Base-by-base conservation (phyloP, 2,113 vertebrate species). In the Dendropsophus ebraccatus region DNA sequence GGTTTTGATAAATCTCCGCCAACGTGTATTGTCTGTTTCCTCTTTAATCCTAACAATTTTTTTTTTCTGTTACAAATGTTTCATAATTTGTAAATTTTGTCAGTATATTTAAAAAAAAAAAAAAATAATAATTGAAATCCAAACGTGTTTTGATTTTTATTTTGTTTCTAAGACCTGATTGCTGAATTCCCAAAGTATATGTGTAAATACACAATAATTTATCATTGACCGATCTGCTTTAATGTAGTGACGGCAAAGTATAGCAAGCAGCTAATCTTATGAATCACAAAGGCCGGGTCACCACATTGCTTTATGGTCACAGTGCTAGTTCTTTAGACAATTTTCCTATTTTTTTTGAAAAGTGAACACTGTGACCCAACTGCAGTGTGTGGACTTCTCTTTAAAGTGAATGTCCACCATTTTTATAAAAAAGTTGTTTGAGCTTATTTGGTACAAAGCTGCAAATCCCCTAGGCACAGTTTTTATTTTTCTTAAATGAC, bases 191-290 rank as follows among this genome's bases (percentile, higher is more conserved):
- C n/a, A 80, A 80, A 58, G 76, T 41, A 80, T 58, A 67, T 67
- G 30, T 85, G 84, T 85, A 85, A 79, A 85, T 85, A 82, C 11
- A 8, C 30, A 32, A 16, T 65, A 14, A 52, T 32, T 81, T 19
- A 81, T 69, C n/a, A 21, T 23, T n/a, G 25, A 8, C 30, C 41
- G 41, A 41, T 12, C 7, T 32, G 1, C 11, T 70, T n/a, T 72
- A 30, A 70, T 69, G 47, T 19, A 30, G 16, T 50, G 16, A 28
- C 12, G 28, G 23, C 32, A 12, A 19, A 14, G 47, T 32, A 56
- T 56, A 11, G 45, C 67, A 10, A 50, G 19, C 65, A 62, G 54
- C 37, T 9, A 21, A n/a, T 67, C 23, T 49, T 49, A 30, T 70
- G 16, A 49, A 17, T 58, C 41, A n/a, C n/a, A 19, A 10, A 1